A percentile compares a stretch with the other conserved stretches of the same genome.
Evolutionary conservation across 2,113 vertebrate genomes (phyloP).

Genomic region (Colistium nudipinnis): DNA sequence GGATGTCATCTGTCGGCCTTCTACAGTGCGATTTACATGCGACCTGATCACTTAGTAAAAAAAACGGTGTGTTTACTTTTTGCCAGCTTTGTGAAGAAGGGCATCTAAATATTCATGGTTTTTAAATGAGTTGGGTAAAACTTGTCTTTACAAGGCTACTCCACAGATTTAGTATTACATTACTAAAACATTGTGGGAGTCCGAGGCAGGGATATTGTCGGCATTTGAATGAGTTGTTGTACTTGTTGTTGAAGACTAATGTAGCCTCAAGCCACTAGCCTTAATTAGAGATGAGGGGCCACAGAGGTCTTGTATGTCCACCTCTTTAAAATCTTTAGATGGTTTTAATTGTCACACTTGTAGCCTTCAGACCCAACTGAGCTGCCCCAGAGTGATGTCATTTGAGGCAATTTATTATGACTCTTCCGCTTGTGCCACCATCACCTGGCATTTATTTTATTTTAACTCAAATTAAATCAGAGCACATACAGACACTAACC

Average conservation of each 20-base stretch:
- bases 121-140: background rate
- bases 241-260: background rate
- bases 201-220: background rate
- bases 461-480: constrained; percentile 35
- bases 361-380: background rate
- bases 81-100: background rate
- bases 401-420: background rate
- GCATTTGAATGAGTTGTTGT: background rate
- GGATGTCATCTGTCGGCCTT: constrained; percentile 16
- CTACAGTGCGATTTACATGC: constrained; percentile 12
- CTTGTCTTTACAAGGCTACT: background rate
- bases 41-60: background rate
- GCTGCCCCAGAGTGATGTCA: background rate
- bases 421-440: no score
- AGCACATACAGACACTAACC: constrained; percentile 36
- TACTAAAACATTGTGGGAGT: no score
- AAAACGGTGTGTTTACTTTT: background rate
- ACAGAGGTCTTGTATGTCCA: background rate
- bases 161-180: background rate
- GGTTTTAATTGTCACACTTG: background rate
- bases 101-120: background rate
- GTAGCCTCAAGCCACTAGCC: background rate
- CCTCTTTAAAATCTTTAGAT: background rate
- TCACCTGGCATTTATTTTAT: no score
- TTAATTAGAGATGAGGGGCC: background rate